These are phyloP conservation scores for Lagocephalus sceleratus DNA, from an alignment of 2,797 vertebrate genomes.

Conservation along the genomic window DNA sequence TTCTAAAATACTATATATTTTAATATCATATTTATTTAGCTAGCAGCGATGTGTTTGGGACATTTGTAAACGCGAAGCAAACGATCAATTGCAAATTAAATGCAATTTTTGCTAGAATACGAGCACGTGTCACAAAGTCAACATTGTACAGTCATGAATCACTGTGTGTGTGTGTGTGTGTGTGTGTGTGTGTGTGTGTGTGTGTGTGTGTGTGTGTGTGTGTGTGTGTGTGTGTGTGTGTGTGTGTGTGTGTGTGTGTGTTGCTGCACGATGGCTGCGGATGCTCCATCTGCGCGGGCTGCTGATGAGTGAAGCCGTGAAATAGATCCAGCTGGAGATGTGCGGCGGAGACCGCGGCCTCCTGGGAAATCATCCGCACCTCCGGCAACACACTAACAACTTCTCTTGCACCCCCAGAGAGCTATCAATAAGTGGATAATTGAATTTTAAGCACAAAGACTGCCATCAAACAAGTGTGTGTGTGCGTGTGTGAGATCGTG, in stretches of 20 bases:
- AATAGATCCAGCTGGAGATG: conserved; percentile 79
- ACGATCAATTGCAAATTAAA: too few relatives aligned
- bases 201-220: conserved; percentile 10
- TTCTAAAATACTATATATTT: too few relatives aligned
- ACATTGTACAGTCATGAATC: conserved; percentile 9
- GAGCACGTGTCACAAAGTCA: too few relatives aligned
- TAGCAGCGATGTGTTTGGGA: too few relatives aligned
- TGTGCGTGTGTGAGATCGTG: conserved; percentile 12
- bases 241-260: conserved; percentile 47
- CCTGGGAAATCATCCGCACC: conserved; percentile 90
- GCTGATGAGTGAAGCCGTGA: conserved; percentile 79
- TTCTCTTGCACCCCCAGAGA: conserved; percentile 90
- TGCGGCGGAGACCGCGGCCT: conserved; percentile 83
- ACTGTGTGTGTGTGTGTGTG: conserved; percentile 8
- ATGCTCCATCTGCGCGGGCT: conserved; percentile 58
- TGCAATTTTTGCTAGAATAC: too few relatives aligned
- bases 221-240: conserved; percentile 7
- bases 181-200: conserved; percentile 7
- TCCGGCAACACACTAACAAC: conserved; percentile 85
- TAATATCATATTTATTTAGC: too few relatives aligned
- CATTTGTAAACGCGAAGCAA: too few relatives aligned
- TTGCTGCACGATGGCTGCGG: conserved; percentile 56
- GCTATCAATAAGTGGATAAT: conserved; percentile 98
- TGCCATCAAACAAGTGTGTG: conserved; percentile 54
- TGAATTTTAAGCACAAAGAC: conserved; percentile 98